Conservation (phyloP, 2,797 vertebrate genomes). For the Catamblyrhynchus diadema region DNA sequence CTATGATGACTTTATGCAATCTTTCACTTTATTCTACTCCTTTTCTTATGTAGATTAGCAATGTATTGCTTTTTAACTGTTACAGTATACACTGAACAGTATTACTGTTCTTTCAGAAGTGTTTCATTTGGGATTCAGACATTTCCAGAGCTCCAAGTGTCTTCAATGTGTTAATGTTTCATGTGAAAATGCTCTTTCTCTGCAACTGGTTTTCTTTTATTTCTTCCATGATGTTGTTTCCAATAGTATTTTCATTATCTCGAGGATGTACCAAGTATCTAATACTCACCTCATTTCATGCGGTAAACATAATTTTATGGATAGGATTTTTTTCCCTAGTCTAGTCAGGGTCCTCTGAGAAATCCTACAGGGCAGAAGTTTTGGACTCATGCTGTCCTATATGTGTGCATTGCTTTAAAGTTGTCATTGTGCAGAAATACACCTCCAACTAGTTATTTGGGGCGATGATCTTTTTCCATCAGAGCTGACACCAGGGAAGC, state of each 20-base stretch:
- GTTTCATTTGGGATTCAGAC: background rate
- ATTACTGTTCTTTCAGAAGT: background rate
- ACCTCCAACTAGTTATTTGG: slow-evolving; percentile 24
- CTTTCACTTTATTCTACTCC: background rate
- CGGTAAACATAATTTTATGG: slow-evolving; percentile 1
- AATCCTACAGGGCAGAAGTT: slow-evolving; percentile 41
- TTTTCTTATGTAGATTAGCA: background rate
- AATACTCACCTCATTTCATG: slow-evolving; percentile 16
- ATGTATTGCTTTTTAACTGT: background rate
- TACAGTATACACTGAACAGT: background rate
- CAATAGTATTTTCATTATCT: background rate
- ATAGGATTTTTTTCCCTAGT: slow-evolving; percentile 19
- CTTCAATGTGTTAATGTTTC: background rate
- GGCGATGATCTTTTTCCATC: slow-evolving; percentile 54
- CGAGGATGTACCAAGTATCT: background rate
- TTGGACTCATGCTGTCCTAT: slow-evolving; percentile 15
- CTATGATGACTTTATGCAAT: background rate
- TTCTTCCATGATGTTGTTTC: background rate
- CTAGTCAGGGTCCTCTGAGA: background rate
- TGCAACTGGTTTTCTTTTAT: background rate
- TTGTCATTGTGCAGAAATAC: background rate
- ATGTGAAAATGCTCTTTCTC: background rate
- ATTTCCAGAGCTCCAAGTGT: background rate
- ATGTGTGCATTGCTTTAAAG: slow-evolving; percentile 33
- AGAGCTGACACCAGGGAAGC: slow-evolving; percentile 33